A percentile compares a stretch with the other conserved stretches of the same genome.
Conservation (phyloP, 2,888 invertebrate species). For the Xestia sexstrigata region DNA sequence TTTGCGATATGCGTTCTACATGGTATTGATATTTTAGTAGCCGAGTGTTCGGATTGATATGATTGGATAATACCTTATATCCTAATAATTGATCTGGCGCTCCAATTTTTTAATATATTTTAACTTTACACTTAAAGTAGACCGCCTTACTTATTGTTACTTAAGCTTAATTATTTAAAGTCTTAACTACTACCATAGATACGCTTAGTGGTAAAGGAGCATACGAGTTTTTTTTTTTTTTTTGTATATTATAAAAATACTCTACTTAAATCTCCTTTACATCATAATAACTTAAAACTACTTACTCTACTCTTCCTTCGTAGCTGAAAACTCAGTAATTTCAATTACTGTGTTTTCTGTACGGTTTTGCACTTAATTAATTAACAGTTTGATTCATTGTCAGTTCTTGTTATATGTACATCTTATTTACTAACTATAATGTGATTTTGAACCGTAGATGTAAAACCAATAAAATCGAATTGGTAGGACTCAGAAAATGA, state of each 20-base stretch:
- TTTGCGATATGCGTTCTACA: constrained; percentile 2
- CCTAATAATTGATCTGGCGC: constrained; percentile 26
- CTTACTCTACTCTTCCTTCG: background rate
- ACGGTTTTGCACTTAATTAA: background rate
- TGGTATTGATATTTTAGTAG: constrained; percentile 31
- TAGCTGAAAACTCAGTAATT: background rate
- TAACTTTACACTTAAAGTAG: background rate
- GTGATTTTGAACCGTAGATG: background rate
- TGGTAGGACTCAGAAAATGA: background rate
- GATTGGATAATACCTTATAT: constrained; percentile 49
- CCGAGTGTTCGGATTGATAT: constrained; percentile 36
- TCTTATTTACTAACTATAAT: constrained; percentile 5
- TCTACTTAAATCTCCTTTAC: background rate
- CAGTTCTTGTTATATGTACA: background rate
- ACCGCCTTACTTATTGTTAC: background rate
- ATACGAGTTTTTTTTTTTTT: no score
- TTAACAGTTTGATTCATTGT: background rate
- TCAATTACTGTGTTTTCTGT: background rate
- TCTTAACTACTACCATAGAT: background rate
- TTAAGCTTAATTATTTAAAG: constrained; percentile 2
- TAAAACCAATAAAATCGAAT: background rate
- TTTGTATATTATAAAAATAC: background rate
- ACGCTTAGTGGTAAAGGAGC: background rate
- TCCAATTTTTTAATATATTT: background rate
- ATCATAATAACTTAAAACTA: background rate